A percentile compares a stretch with the other conserved stretches of the same genome.
Evolutionary conservation across 1,140 invertebrate species (phyloP).

Genomic region (Ganaspis sp.): DNA sequence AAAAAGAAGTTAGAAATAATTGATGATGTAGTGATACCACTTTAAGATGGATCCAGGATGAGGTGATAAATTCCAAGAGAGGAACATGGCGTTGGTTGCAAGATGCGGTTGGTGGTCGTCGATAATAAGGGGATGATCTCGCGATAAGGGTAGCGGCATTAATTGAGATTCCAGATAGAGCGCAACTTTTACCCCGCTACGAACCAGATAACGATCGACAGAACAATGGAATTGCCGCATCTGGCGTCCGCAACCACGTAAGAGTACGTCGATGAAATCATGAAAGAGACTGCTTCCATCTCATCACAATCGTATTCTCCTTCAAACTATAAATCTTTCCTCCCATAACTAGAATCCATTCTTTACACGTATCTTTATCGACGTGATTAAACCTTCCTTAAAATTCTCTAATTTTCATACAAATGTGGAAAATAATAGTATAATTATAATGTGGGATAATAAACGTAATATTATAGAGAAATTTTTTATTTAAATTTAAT

Average conservation of each 20-base stretch:
- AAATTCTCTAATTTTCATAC: too few species aligned
- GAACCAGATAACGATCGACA: constrained; percentile 66
- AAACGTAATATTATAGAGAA: too few species aligned
- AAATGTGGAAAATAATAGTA: too few species aligned
- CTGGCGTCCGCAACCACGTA: constrained; percentile 53
- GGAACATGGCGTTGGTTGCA: constrained; percentile 44
- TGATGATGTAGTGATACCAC: neutral
- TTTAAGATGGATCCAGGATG: constrained; percentile 48
- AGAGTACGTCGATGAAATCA: constrained; percentile 41
- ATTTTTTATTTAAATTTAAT: too few species aligned
- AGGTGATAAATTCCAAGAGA: constrained; percentile 63
- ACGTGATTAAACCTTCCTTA: too few species aligned
- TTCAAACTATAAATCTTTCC: constrained; percentile 42
- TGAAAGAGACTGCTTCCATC: constrained; percentile 33
- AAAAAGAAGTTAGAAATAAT: too few species aligned
- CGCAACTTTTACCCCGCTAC: constrained; percentile 63
- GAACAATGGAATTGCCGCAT: constrained; percentile 64
- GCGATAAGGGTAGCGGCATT: constrained; percentile 68
- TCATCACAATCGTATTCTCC: neutral
- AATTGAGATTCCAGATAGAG: constrained; percentile 73
- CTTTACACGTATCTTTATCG: neutral
- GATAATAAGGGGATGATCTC: constrained; percentile 71
- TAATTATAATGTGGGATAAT: too few species aligned
- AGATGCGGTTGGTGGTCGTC: constrained; percentile 55
- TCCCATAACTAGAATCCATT: neutral